Base-by-base conservation (phyloP, 2,113 vertebrate genomes). In the Nycticorax nycticorax region DNA sequence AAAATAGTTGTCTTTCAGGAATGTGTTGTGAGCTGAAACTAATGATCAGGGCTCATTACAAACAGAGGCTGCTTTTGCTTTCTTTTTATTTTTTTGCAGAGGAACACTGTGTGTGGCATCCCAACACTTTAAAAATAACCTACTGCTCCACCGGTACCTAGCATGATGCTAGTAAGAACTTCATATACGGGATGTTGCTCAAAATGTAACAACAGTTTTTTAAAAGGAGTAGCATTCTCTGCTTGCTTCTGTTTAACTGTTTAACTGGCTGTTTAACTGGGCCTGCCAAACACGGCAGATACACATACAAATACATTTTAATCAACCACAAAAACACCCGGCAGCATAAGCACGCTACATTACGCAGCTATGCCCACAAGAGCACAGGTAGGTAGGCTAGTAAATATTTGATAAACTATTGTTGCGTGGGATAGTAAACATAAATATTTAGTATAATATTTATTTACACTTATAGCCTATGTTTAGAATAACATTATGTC, bases 321-420 rank as follows among this genome's bases (percentile, higher is more conserved):
- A 97, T 96, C 92, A 95, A 53, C 92, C 92, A 94, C 91, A 93
- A 78, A 86, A 81, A 16, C 92, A 67, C 73, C 92, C 72, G 14
- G 35, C 78, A 95, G 79, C 86, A 27, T 56, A 75, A 94, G 83
- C 13, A 87, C 41, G 14, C 41, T 43, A 43, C 41, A 79, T 33
- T 81, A 71, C 8, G 11, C 75, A 88, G 80, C 80, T 68, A 16
- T 87, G 80, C 69, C 95, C 96, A 72, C 83, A 95, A 89, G 76
- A 89, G 89, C 71, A 75, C 91, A 96, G 96, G 95, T 96, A 97
- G 75, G 86, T 84, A 47, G 86, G 45, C 60, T 89, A 14, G 92
- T 97, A 97, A 97, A 96, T 97, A 96, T 96, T 97, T 97, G 80
- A 96, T 96, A 81, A 72, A 88, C 57, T 78, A 30, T n/a, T 85